These are phyloP conservation scores for human (Homo sapiens) DNA, from an alignment of 2,113 vertebrate genomes.

Conservation along the genomic window GRCh38 chr6:76222501-76223000, in stretches of 20 bases:
- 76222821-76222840: conserved; percentile 10
- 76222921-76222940: not conserved
- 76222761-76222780: not conserved
- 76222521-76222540: conserved; percentile 37
- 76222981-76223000: not conserved
- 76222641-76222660: not conserved
- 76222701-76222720: not conserved
- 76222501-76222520: not conserved
- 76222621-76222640: not conserved
- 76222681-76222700: not conserved
- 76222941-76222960: not conserved
- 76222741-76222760: not conserved
- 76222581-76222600: not conserved
- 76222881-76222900: not conserved
- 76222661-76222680: not conserved
- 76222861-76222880: not conserved
- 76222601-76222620: not conserved
- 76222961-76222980: not conserved
- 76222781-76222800: not conserved
- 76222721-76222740: not conserved
- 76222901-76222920: not conserved
- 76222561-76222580: not conserved
- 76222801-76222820: not conserved
- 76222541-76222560: not conserved
- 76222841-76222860: not conserved